These are phyloP conservation scores for Volucella bombylans DNA, from an alignment of 2,888 invertebrate species.

Conservation along the genomic window DNA sequence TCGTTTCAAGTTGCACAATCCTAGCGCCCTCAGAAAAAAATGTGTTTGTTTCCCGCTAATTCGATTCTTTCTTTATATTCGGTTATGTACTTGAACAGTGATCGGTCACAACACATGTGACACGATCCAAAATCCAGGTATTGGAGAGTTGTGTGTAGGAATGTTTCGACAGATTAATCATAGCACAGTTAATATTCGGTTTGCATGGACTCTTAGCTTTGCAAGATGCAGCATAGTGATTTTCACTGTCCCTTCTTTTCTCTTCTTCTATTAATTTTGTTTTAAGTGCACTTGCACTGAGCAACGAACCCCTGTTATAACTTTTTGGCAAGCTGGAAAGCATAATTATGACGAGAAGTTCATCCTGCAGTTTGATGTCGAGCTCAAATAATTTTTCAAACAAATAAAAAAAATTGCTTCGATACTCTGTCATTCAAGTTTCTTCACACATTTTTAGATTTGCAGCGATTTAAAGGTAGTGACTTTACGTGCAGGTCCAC, in stretches of 20 bases:
- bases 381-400: no score
- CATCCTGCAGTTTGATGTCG: no score
- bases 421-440: no score
- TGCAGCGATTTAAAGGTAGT: no score
- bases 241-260: neutral
- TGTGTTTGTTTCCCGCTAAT: constrained; percentile 4
- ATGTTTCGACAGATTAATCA: constrained; percentile 9
- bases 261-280: no score
- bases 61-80: constrained; percentile 17
- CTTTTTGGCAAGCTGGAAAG: no score
- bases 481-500: no score
- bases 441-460: no score
- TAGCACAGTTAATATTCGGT: constrained; percentile 19
- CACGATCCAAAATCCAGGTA: constrained; percentile 32
- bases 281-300: no score
- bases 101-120: constrained; percentile 13
- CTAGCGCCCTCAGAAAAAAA: constrained; percentile 25
- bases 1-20: constrained; percentile 4
- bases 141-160: constrained; percentile 10
- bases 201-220: neutral
- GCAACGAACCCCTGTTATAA: no score
- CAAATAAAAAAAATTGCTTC: no score
- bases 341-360: no score
- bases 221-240: constrained; percentile 18
- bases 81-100: constrained; percentile 5